Base-by-base conservation (phyloP, 2,888 invertebrate species). In the Metellina segmentata region DNA sequence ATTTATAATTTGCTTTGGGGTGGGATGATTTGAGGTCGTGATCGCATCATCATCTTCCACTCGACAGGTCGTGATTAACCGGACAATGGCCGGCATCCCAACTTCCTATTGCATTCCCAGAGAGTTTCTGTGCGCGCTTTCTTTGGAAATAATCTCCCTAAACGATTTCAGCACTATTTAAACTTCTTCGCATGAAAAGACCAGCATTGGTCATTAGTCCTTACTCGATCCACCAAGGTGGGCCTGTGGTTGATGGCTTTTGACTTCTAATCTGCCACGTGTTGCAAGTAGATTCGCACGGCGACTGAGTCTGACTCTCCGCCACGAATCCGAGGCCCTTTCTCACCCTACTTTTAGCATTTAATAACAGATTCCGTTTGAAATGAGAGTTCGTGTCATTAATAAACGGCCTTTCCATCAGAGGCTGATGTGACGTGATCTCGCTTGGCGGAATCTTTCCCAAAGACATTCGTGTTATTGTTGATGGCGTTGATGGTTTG, bases 271-370 rank as follows among this genome's bases (percentile, higher is more conserved):
- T 71, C 89, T 70, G 53, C 20, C 77, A 82, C 81, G 87, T 70
- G 71, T 70, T 49, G 81, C 19, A 16, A n/a, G 72, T 77, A 16
- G 48, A 78, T 51, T 86, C 70, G 49, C 34, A 34, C 20, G 71
- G 34, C 6, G 52, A 19, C 51, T 11, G 78, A 20, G 70, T 52
- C 13, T 9, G n/a, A 34, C 74, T 34, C 74, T 48, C 34, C 34
- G 4, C 53, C 69, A 49, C 72, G 61, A 81, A 52, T 71, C 61
- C 9, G 16, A 53, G 81, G 51, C 74, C 75, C 81, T 83, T 89
- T 89, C 89, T 85, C 85, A 89, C 89, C 89, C 89, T 89, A 89
- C 85, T 89, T 89, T 74, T 48, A 85, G 72, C 78, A 85, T 85
- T 89, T 89, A 89, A 89, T 85, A 82, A 77, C 77, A 89, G 78